Evolutionary conservation across 2,797 vertebrate species (phyloP).

Genomic region (Sternarchorhynchus goeldii): DNA sequence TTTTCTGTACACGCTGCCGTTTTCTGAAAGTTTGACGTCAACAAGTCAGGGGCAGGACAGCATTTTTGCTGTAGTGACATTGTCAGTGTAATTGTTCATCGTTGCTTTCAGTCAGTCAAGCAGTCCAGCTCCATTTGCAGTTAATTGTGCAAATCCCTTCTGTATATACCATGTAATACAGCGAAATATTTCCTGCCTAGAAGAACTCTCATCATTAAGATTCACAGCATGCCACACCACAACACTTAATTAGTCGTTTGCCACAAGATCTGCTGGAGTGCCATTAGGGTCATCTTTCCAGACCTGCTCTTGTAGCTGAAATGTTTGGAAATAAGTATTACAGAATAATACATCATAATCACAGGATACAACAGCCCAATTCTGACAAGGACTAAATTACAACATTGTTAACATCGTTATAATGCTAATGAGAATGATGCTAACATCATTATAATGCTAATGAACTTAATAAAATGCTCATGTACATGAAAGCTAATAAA

Average conservation of each 20-base stretch:
- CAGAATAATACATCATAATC: conserved; percentile 38
- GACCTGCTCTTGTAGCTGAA: conserved; percentile 42
- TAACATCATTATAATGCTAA: background rate
- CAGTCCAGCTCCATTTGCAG: background rate
- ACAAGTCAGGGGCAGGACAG: background rate
- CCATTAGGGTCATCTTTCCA: conserved; percentile 37
- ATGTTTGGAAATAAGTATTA: conserved; percentile 41
- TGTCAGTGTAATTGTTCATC: background rate
- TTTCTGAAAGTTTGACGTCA: background rate
- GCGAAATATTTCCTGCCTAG: background rate
- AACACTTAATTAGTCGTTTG: conserved; percentile 53
- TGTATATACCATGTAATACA: conserved; percentile 11
- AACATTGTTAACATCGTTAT: background rate
- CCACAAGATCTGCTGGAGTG: conserved; percentile 47
- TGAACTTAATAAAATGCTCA: background rate
- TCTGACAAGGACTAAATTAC: conserved; percentile 9
- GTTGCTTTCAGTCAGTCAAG: conserved; percentile 19
- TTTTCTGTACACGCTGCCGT: background rate
- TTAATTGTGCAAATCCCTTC: conserved; percentile 22
- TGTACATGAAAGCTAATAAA: background rate
- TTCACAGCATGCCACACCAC: conserved; percentile 39
- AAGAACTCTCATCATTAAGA: conserved; percentile 41
- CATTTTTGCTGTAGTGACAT: background rate
- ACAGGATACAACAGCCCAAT: background rate
- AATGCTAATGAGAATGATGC: too few relatives aligned